Base-by-base conservation (phyloP, 2,797 vertebrate species). In the Anguilla megastoma region DNA sequence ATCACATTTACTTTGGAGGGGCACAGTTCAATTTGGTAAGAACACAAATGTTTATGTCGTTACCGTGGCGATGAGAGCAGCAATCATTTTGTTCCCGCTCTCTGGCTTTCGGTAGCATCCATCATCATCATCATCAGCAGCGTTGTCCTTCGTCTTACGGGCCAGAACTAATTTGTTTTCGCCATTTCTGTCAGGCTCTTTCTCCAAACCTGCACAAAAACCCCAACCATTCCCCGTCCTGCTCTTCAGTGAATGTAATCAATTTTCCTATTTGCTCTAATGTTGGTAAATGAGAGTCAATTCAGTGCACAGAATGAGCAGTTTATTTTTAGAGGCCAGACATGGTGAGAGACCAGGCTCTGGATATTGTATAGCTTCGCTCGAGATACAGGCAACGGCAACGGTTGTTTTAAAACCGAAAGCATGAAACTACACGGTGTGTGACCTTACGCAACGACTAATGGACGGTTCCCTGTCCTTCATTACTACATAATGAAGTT, bases 281-380 rank as follows among this genome's bases (percentile, higher is more conserved):
- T 89, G 86, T 85, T 87, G 85, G 83, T 79, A 87, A 87, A 86
- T 89, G 86, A 86, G 86, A 86, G 85, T 66, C 85, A 86, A 63
- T 84, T 83, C 45, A 71, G 85, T 9, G 54, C 82, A 74, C 60
- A 86, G 66, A 56, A 89, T 87, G 84, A 66, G 24, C 36, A 18
- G 82, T 80, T 69, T 85, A 89, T 87, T 89, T 89, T 60, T 79
- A 84, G 86, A 89, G 63, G 82, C 82, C 10, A 45, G 83, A 56
- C 71, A n/a, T 16, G 36, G 88, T 18, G 52, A 41, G 41, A 45
- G 41, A 45, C 41, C 41, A 79, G 54, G 54, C 80, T n/a, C 80
- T 63, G 66, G n/a, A n/a, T 85, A 9, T 69, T 48, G 84, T 52
- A 16, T 48, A 12, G 41, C 76, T 21, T 60, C 24, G 69, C 56